Conservation (phyloP, 2,888 invertebrate species). For the Chironomus tentans region DNA sequence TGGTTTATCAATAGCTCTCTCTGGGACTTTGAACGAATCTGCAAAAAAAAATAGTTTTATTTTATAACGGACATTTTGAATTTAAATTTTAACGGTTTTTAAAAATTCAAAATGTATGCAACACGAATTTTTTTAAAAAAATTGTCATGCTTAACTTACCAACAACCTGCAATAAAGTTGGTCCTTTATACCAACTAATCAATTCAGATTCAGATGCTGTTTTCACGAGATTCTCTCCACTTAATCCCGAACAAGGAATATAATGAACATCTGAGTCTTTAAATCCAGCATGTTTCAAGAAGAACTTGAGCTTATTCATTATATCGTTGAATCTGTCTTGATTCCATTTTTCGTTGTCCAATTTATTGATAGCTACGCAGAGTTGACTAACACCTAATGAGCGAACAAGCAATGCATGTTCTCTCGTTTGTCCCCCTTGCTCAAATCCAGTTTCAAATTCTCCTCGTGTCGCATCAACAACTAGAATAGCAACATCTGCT, state of each 20-base stretch:
- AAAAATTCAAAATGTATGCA: background rate
- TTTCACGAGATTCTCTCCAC: conserved; percentile 81
- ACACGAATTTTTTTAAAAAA: no score
- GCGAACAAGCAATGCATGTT: conserved; percentile 84
- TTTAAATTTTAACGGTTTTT: background rate
- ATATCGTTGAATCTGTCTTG: conserved; percentile 86
- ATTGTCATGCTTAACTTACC: conserved; percentile 44
- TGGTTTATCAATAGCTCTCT: conserved; percentile 77
- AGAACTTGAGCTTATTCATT: conserved; percentile 64
- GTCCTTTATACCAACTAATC: conserved; percentile 72
- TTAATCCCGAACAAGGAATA: conserved; percentile 94
- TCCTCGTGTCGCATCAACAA: conserved; percentile 91
- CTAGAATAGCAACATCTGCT: conserved; percentile 93
- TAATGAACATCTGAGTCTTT: conserved; percentile 77
- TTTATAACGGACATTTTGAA: background rate
- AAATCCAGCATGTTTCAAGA: conserved; percentile 86
- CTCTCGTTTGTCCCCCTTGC: conserved; percentile 93
- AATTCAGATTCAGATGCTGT: conserved; percentile 55
- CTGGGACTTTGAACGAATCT: conserved; percentile 79
- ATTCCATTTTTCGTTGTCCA: conserved; percentile 94
- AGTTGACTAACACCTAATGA: conserved; percentile 84
- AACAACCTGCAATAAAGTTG: conserved; percentile 75
- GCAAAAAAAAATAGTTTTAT: background rate
- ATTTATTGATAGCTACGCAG: conserved; percentile 92
- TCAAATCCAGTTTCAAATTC: conserved; percentile 99